A percentile compares a stretch with the other conserved stretches of the same genome.
phyloP scores from a whole-genome alignment of 2,113 vertebrate species.

The Mesembrinibis cayennensis region DNA sequence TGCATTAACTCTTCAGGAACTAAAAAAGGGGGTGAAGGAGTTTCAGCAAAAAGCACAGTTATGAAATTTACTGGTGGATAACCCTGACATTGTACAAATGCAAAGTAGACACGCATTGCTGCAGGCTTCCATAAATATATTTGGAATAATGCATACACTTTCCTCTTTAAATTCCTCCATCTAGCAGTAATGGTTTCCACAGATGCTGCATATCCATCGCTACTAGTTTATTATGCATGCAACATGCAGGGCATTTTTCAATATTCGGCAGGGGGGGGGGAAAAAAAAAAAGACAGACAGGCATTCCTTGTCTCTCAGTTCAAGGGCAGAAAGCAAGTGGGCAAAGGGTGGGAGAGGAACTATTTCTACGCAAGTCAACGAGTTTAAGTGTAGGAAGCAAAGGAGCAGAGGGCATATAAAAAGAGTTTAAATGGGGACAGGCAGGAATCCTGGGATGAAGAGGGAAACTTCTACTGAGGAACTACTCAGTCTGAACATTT shows the following conservation, averaged over 20 bases:
- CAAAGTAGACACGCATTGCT: background rate
- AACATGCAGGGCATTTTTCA: background rate
- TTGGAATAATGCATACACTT: background rate
- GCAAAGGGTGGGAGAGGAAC: background rate
- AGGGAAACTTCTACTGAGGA: background rate
- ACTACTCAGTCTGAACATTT: background rate
- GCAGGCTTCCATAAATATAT: background rate
- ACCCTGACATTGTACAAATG: background rate
- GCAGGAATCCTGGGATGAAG: background rate
- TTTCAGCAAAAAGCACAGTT: background rate
- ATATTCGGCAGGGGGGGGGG: background rate
- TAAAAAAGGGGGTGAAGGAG: background rate
- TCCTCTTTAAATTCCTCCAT: background rate
- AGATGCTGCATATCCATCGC: background rate
- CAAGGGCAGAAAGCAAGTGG: background rate
- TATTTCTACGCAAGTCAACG: background rate
- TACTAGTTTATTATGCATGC: background rate
- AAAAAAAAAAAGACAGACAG: background rate
- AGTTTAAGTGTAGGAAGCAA: background rate
- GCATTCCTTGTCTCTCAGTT: background rate
- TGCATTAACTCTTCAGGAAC: background rate
- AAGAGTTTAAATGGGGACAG: background rate
- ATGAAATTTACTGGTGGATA: background rate
- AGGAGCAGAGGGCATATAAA: background rate
- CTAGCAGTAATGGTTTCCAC: background rate